Base-by-base conservation (phyloP, 2,888 invertebrate species). In the Ennomos fuscantarius region DNA sequence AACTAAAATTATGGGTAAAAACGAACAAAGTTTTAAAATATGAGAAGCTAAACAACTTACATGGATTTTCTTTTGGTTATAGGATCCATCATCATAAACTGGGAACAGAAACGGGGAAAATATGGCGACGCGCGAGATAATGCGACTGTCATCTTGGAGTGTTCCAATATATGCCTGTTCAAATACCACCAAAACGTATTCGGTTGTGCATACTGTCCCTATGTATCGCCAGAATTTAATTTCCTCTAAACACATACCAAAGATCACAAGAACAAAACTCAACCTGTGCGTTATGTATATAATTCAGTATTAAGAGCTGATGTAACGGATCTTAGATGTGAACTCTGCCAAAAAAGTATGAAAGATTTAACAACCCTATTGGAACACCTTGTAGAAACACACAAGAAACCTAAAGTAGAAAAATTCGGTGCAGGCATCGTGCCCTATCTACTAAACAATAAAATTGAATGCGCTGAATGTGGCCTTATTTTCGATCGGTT, bases 101-200 rank as follows among this genome's bases (percentile, higher is more conserved):
- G 24, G 24, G 5, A 24, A 24, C 2, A 24, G 24, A 6, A 6
- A 24, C 24, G 24, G 24, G 6, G 24, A 24, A 6, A 24, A 24
- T 24, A 24, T 6, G 24, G 24, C 24, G 55, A 55, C 40, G 55
- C 37, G 9, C 44, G 88, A 71, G 83, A 84, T 79, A 89, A 89
- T 66, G 88, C 89, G 45, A 82, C 80, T 33, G 72, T 84, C 50
- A 80, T 89, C 47, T 72, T 89, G 51, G 82, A 87, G 69, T 84
- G 72, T 70, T 87, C 89, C 36, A 89, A 87, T 74, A 84, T 73
- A 32, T 81, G 81, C 53, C 89, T 89, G 1, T 89, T 89, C 71
- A 78, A 87, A 59, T 87, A 84, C 84, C 79, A 74, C 40, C 73
- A 82, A 9, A 88, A 86, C 0, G 62, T 74, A 1, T 89, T 87